Evolutionary conservation across 2,888 invertebrate species (phyloP), one percentile per base, ranked within the genome.

Genomic region (Latrodectus elegans): DNA sequence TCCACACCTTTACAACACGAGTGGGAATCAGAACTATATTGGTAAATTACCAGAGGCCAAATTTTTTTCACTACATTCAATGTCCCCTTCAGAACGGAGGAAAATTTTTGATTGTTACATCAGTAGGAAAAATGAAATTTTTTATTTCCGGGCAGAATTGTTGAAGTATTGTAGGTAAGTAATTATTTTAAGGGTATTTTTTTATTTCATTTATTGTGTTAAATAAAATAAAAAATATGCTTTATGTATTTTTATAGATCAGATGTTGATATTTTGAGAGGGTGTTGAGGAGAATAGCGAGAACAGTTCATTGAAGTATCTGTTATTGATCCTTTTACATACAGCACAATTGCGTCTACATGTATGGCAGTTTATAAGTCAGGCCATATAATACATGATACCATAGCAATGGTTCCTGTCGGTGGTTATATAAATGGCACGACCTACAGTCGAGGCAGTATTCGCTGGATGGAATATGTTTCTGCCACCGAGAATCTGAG

Each of bases 401-500:
- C 71, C 9, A 79, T 79, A 22, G 79, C 71, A 22, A 72, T 71
- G 72, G 64, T 79, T 9, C 79, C 79, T 10, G 8, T 49, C 11
- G 15, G 60, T 26, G 79, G 79, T 9, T 79, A 79, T n/a, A n/a
- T 60, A 1, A 79, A 70, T 1, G 52, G 15, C 9, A 22, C 22
- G 22, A 79, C 55, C 60, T 79, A 71, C 71, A 72, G 79, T 17
- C 55, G 4, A 9, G 72, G 71, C 17, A 38, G 38, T 4, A 79
- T 71, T 49, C 79, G 79, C 4, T 79, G 79, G 79, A 10, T 79
- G 4, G 79, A 70, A 8, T 79, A 26, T 55, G 64, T 71, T 14
- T 15, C 71, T 55, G 1, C 14, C 8, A 17, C 55, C 8, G 71
- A 71, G 17, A 38, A n/a, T 10, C 26, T 79, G 1, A 8, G 1